phyloP scores from a whole-genome alignment of 2,113 vertebrate species.

The Cacatua alba region DNA sequence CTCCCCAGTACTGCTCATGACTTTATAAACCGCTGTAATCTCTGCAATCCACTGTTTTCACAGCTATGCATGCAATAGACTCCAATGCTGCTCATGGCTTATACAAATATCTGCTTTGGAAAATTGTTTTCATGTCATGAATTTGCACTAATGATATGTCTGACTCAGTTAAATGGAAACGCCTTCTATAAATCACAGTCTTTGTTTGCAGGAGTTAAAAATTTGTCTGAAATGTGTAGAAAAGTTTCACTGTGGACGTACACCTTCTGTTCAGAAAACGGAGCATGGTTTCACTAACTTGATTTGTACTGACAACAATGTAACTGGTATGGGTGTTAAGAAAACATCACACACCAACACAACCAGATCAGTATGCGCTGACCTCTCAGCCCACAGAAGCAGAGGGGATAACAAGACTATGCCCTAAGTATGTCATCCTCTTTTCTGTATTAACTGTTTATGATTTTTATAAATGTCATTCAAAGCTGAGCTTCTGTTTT shows the following conservation, averaged over 20 bases:
- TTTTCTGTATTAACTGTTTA: background rate
- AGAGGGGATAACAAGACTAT: background rate
- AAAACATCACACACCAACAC: background rate
- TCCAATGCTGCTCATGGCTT: background rate
- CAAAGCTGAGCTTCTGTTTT: fast-evolving
- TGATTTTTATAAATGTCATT: background rate
- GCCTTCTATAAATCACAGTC: background rate
- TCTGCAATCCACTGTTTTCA: background rate
- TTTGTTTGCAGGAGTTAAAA: background rate
- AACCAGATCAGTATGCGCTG: background rate
- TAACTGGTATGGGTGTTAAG: background rate
- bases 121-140: background rate
- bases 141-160: background rate
- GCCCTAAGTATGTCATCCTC: fast-evolving
- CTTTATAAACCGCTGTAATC: background rate
- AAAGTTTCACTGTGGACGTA: background rate
- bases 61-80: background rate
- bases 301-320: background rate
- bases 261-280: background rate
- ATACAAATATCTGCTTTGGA: background rate
- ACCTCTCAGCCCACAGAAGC: background rate
- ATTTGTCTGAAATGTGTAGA: background rate
- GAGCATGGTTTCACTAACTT: background rate
- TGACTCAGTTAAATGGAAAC: background rate
- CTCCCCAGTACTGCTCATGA: background rate